Base-by-base conservation (phyloP, 2,113 vertebrate genomes). In the Tupaia tana region DNA sequence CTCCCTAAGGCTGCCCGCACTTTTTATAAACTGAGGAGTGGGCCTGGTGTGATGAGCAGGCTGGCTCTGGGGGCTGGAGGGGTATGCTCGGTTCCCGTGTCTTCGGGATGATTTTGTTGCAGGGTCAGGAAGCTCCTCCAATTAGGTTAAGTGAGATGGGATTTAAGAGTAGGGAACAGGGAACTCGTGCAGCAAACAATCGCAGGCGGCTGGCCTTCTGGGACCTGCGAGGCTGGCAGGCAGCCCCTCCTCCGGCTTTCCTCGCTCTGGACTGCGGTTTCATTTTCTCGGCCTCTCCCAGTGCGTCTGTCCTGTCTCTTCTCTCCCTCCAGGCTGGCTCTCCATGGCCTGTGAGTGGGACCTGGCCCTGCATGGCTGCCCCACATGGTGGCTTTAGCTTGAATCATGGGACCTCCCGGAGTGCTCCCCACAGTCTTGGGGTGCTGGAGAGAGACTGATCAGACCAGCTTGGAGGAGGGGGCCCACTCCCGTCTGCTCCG, bases 81-180 rank as follows among this genome's bases (percentile, higher is more conserved):
- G 31, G 70, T 16, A 29, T 43, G 34, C 10, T 2, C 29, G 0
- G 3, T 69, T 34, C n/a, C 7, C 29, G 0, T 0, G 6, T 16
- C 67, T 93, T 58, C 27, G 77, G 79, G 64, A 63, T 89, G 34
- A 69, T 88, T 74, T 64, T 34, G 52, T 89, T 52, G 54, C 27
- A 9, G 4, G 19, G 54, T 16, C 69, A 61, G 73, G 64, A 73
- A 43, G 56, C 25, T 61, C 71, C 25, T 90, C 59, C 82, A 70
- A 8, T 88, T 94, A 92, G 89, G 34, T 25, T 82, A 86, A 58
- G 64, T 25, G 69, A 73, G 69, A 54, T 54, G 90, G 75, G 74
- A 58, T 31, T 89, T 75, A 9, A 71, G 64, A 34, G 70, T 56
- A 34, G 34, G 80, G 64, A 43, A 18, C n/a, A 54, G 74, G 82